Base-by-base conservation (phyloP, 2,113 vertebrate species). In the Phyllostomus discolor region DNA sequence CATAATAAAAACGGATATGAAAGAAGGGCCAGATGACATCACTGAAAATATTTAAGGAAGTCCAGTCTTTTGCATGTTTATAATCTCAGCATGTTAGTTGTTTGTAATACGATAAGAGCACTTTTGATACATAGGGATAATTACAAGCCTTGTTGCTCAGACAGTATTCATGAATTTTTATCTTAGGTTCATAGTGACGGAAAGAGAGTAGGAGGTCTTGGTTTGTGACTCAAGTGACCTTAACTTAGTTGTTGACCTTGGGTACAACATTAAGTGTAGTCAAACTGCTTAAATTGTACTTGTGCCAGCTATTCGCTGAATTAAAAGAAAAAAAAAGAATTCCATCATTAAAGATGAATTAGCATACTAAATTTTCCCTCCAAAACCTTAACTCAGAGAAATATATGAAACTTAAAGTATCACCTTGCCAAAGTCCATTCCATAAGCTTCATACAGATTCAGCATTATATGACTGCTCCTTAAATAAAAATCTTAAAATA, bases 61-160 rank as follows among this genome's bases (percentile, higher is more conserved):
- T 97, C 95, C 64, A 84, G 93, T 97, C 81, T 97, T 59, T 96
- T 96, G 89, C 85, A 73, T 98, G 98, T 98, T 98, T 98, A 98
- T 94, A 90, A 80, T 97, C 91, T 95, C 97, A 95, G 94, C 93
- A 78, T 95, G 97, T 96, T 97, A 83, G 76, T 97, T 98, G 98
- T 98, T 98, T 98, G 97, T 93, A 81, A 66, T 98, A 35, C 92
- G 98, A 98, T 98, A 99, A 98, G 98, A 91, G 86, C 62, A 88
- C 98, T 98, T 98, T 98, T 97, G 97, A 92, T 96, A 64, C 95
- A 46, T 88, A 89, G 66, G 72, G 85, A 81, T 94, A 96, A 90
- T 62, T 22, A 75, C 90, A 96, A 89, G 92, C 72, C 87, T 81
- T 91, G 41, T 0, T 91, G 91, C 95, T 92, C 90, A 94, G 95